These are phyloP conservation scores for Sylvicola cinctus DNA, from an alignment of 2,888 invertebrate species.

Conservation along the genomic window DNA sequence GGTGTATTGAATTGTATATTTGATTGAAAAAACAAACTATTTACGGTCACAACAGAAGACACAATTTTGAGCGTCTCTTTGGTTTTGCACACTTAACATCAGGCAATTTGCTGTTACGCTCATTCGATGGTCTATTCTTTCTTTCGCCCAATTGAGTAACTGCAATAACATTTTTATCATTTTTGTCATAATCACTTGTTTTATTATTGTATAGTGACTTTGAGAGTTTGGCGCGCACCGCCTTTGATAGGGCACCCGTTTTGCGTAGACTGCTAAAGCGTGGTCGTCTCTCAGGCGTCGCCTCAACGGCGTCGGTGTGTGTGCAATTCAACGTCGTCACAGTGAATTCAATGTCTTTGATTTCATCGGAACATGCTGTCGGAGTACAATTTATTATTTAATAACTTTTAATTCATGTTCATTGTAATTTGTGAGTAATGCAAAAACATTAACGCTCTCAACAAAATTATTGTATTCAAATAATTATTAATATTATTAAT, in stretches of 20 bases:
- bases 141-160: background rate
- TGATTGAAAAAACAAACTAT: too few relatives aligned
- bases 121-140: too few relatives aligned
- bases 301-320: conserved; percentile 26
- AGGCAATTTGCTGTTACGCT: too few relatives aligned
- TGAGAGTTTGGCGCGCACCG: conserved; percentile 30
- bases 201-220: conserved; percentile 29
- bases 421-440: too few relatives aligned
- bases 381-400: conserved; percentile 10
- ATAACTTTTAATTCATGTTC: too few relatives aligned
- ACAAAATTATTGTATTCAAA: too few relatives aligned
- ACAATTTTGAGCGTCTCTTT: conserved; percentile 25
- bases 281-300: conserved; percentile 18
- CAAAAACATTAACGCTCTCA: too few relatives aligned
- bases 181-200: conserved; percentile 8
- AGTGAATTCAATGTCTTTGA: conserved; percentile 71
- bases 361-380: conserved; percentile 51
- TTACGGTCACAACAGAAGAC: conserved; percentile 25
- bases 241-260: conserved; percentile 30
- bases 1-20: too few relatives aligned
- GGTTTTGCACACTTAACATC: conserved; percentile 15
- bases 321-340: conserved; percentile 66
- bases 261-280: conserved; percentile 29
- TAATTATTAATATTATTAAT: background rate
- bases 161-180: background rate